Evolutionary conservation across 1,140 invertebrate species (phyloP).

Genomic region (Pseudomyrmex flavicornis): DNA sequence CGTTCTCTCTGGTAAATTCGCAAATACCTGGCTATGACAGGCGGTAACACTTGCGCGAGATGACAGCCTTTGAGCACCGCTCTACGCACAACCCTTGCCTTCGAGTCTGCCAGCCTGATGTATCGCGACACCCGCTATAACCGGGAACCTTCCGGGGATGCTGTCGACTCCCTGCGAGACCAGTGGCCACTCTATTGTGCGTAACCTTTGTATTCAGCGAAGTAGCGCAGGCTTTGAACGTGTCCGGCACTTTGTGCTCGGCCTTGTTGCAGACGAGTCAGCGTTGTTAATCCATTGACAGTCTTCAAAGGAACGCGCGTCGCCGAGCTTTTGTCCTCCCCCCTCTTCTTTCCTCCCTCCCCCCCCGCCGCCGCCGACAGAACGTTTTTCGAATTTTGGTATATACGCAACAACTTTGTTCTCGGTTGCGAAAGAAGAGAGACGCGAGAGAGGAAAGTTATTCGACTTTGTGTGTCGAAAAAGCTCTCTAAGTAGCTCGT

Average conservation of each 20-base stretch:
- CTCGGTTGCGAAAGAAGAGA: background rate
- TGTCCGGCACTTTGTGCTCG: conserved; percentile 63
- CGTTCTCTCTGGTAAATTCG: conserved; percentile 29
- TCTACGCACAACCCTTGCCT: conserved; percentile 56
- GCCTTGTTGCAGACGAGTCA: conserved; percentile 50
- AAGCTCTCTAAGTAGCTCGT: background rate
- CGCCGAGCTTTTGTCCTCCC: background rate
- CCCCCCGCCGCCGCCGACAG: background rate
- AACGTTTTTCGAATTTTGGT: conserved; percentile 42
- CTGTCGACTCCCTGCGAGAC: conserved; percentile 61
- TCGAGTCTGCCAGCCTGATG: conserved; percentile 37
- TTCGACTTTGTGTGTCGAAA: background rate
- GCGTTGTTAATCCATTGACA: conserved; percentile 66
- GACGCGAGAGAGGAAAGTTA: background rate
- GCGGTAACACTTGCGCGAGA: conserved; percentile 68
- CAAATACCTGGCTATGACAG: conserved; percentile 72
- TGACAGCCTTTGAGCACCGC: conserved; percentile 73
- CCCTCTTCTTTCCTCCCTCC: too few relatives aligned
- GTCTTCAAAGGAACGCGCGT: conserved; percentile 51
- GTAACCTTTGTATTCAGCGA: conserved; percentile 69
- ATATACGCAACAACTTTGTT: background rate
- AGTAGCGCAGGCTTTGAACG: conserved; percentile 68
- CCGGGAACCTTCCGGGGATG: conserved; percentile 36
- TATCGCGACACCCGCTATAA: conserved; percentile 55
- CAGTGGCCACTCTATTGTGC: conserved; percentile 67